These are phyloP conservation scores for Cacatua alba DNA, from an alignment of 2,113 vertebrate genomes.

Conservation along the genomic window DNA sequence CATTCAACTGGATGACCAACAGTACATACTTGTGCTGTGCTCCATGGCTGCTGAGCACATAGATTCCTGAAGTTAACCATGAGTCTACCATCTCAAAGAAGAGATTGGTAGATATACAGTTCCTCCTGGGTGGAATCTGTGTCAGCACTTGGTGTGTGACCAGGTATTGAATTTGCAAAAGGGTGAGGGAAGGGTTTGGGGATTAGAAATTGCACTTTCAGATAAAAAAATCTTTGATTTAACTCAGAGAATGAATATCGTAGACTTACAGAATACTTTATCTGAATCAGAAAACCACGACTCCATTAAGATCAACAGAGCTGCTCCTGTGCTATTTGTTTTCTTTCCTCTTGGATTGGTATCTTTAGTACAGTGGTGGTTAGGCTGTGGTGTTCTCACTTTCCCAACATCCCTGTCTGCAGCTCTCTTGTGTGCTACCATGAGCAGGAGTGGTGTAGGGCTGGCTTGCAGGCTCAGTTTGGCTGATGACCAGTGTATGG, in stretches of 20 bases:
- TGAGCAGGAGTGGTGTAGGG: not conserved
- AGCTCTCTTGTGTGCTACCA: not conserved
- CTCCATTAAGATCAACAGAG: not conserved
- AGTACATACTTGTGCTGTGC: not conserved
- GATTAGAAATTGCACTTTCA: not conserved
- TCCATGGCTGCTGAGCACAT: not conserved
- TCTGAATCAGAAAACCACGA: not conserved
- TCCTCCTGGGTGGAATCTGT: not conserved
- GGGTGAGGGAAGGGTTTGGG: rapidly evolving
- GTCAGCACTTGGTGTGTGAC: not conserved
- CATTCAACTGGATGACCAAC: not conserved
- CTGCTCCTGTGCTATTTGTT: not conserved
- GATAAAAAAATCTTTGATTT: not conserved
- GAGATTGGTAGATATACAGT: not conserved
- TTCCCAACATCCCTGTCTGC: not conserved
- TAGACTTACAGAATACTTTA: not conserved
- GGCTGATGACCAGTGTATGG: rapidly evolving
- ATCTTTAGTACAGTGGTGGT: not conserved
- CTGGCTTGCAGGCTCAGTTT: not conserved
- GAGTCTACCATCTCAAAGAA: not conserved
- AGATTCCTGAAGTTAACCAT: not conserved
- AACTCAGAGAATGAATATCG: not conserved
- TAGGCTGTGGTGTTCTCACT: not conserved
- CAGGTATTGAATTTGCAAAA: not conserved
- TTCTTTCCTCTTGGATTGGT: not conserved